A percentile compares a stretch with the other conserved stretches of the same genome.
Conservation (phyloP, 2,888 invertebrate genomes). For the Chromoteleia sp. region DNA sequence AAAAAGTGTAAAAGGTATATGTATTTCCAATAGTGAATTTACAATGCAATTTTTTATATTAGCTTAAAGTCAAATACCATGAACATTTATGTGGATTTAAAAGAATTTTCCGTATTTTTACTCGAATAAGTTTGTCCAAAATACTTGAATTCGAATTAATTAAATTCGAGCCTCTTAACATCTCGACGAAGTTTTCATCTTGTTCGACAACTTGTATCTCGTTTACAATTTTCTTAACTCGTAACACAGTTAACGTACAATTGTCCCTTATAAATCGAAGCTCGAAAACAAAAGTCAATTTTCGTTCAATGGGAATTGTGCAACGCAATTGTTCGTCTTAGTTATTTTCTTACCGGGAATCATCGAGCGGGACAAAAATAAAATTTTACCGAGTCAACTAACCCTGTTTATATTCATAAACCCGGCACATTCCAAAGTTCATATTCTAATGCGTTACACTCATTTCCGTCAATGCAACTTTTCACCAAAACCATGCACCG, state of each 20-base stretch:
- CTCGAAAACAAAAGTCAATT: slow-evolving; percentile 6
- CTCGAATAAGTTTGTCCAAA: background rate
- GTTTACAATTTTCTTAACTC: slow-evolving; percentile 43
- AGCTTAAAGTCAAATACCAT: too few species aligned
- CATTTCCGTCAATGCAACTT: slow-evolving; percentile 58
- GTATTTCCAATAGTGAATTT: too few species aligned
- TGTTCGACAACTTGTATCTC: slow-evolving; percentile 28
- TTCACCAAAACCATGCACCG: slow-evolving; percentile 39
- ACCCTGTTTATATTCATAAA: slow-evolving; percentile 47
- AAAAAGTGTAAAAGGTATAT: too few species aligned
- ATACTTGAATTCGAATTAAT: slow-evolving; percentile 19
- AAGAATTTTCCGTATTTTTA: too few species aligned
- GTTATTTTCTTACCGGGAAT: slow-evolving; percentile 1
- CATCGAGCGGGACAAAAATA: slow-evolving; percentile 4
- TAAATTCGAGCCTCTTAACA: slow-evolving; percentile 8
- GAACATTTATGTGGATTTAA: too few species aligned
- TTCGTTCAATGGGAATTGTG: too few species aligned
- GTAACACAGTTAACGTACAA: slow-evolving; percentile 21
- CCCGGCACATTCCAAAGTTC: slow-evolving; percentile 41
- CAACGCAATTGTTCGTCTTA: background rate
- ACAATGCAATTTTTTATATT: too few species aligned
- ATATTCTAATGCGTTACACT: slow-evolving; percentile 56
- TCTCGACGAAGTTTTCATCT: slow-evolving; percentile 2
- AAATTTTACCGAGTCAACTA: slow-evolving; percentile 20
- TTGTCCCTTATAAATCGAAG: slow-evolving; percentile 22